These are phyloP conservation scores for Ctenicera cuprea DNA, from an alignment of 2,888 invertebrate genomes.

Conservation along the genomic window DNA sequence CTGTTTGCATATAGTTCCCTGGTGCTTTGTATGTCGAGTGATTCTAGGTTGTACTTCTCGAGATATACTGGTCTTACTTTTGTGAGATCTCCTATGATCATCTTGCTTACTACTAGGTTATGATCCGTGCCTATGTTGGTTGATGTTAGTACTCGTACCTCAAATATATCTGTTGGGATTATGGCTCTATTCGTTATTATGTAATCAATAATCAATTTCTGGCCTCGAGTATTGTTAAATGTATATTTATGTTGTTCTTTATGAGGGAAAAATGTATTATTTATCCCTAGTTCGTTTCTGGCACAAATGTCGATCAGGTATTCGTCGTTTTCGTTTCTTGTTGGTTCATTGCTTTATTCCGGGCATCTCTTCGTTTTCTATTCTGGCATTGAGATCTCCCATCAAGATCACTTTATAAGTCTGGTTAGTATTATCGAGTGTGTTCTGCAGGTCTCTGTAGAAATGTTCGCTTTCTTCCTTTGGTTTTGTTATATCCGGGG, in stretches of 20 bases:
- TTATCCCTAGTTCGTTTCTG: constrained; percentile 26
- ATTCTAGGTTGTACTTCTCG: no score
- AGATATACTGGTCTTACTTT: neutral
- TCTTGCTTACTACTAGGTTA: neutral
- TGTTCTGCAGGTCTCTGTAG: constrained; percentile 16
- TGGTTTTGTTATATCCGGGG: constrained; percentile 11
- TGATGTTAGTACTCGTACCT: no score
- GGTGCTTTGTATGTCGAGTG: neutral
- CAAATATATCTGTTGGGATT: no score
- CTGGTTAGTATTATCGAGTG: constrained; percentile 1
- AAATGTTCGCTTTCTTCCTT: constrained; percentile 13
- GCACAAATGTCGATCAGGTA: constrained; percentile 14
- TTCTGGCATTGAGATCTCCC: neutral
- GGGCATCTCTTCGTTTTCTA: constrained; percentile 8
- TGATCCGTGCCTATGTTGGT: no score
- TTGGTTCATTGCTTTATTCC: constrained; percentile 18
- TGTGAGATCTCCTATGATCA: no score
- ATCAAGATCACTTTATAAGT: constrained; percentile 5
- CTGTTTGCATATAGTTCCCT: neutral
- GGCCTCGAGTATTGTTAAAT: constrained; percentile 9
- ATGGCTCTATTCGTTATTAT: no score
- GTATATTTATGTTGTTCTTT: no score
- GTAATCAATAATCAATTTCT: neutral
- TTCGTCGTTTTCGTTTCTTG: constrained; percentile 22
- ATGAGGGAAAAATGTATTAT: constrained; percentile 13